phyloP scores from a whole-genome alignment of 2,113 vertebrate species.

The Macrotus californicus region DNA sequence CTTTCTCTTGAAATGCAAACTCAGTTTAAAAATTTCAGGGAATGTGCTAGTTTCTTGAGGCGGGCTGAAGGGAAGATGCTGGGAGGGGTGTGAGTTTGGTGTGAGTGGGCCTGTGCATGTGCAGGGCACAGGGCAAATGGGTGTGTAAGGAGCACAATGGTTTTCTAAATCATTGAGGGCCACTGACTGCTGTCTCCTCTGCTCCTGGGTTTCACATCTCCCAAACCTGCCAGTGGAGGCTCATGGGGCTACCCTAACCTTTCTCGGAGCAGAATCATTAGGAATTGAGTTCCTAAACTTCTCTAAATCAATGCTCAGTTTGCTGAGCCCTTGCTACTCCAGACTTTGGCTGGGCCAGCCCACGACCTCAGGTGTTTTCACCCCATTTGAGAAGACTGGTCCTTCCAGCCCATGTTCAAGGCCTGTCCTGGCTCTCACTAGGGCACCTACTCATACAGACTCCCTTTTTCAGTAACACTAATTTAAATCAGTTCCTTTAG shows the following conservation, averaged over 20 bases:
- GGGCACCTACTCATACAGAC: neutral
- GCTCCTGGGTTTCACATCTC: neutral
- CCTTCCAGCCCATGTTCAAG: neutral
- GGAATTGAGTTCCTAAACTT: neutral
- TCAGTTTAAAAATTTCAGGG: neutral
- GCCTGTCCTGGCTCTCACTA: neutral
- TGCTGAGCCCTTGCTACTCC: neutral
- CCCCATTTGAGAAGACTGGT: neutral
- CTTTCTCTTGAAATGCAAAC: slow-evolving; percentile 33
- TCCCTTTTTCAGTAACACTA: neutral
- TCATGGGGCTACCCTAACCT: neutral
- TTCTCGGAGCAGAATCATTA: neutral
- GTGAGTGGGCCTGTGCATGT: neutral
- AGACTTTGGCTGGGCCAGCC: neutral
- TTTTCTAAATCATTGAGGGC: neutral
- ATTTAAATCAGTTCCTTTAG: neutral
- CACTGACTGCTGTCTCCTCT: neutral
- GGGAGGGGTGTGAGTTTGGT: neutral
- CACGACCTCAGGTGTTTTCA: neutral
- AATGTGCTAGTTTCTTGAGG: neutral
- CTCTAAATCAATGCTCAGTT: neutral
- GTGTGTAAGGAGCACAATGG: neutral
- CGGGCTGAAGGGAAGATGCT: neutral
- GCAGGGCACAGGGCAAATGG: neutral
- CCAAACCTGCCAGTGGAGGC: neutral